Base-by-base conservation (phyloP, 2,888 invertebrate genomes). In the Spicauda simplicius region DNA sequence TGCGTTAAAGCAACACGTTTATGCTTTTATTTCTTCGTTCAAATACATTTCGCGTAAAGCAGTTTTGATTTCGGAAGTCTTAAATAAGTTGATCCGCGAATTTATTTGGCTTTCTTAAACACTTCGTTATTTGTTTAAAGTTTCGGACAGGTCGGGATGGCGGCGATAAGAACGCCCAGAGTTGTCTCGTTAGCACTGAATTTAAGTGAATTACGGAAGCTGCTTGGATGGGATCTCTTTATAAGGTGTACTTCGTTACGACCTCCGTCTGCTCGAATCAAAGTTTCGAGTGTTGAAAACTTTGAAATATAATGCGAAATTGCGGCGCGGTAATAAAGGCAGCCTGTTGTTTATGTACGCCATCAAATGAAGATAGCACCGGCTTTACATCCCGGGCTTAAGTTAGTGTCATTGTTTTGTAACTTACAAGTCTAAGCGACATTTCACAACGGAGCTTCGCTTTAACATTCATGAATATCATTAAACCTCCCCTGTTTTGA, bases 321-420 rank as follows among this genome's bases (percentile, higher is more conserved):
- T 78, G 82, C 79, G 80, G 80, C 73, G 73, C 70, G 73, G 80
- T 76, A 84, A 86, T 88, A 87, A 89, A 88, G 80, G 80, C 82
- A 84, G 82, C 82, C 83, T 82, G 82, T 83, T 90, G 87, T 90
- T 88, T 88, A 87, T 85, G 82, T 80, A 73, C 80, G 81, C 84
- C 85, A 87, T 91, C 87, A 88, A 89, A 86, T 78, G 82, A 79
- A 88, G 90, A 90, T 90, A 90, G 85, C 87, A 80, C 76, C 76
- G 80, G 81, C 85, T 87, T 86, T 87, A 85, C 88, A 89, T 86
- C 87, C 85, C 86, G 82, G 82, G 84, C 86, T 88, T 85, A 87
- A 90, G 86, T 89, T 90, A 86, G 88, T 88, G 87, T 89, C 90
- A 90, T 91, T 92, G 90, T 91, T 91, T 90, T 81, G 86, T 86